Percentiles rank a stretch among this genome's conserved stretches.
These are phyloP conservation scores for Rotaria magnacalcarata DNA, from an alignment of 2,888 invertebrate genomes.

Conservation along the genomic window DNA sequence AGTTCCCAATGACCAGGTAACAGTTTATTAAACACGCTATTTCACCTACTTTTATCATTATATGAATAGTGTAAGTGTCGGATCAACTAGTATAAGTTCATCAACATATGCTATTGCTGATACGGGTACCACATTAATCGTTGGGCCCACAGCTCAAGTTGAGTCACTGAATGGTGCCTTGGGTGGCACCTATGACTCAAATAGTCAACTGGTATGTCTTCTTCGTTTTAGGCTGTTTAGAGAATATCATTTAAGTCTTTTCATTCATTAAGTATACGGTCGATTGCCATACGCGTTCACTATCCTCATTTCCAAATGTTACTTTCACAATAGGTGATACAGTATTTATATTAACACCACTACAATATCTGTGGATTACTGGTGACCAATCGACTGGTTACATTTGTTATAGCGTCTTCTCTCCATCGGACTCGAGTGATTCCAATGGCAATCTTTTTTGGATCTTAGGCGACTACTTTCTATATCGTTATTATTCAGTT, in stretches of 20 bases:
- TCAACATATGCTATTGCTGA: background rate
- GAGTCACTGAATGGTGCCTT: background rate
- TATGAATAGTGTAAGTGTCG: background rate
- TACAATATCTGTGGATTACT: background rate
- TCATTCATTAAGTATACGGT: background rate
- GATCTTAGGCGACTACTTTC: background rate
- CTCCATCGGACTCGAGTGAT: background rate
- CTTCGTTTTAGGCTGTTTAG: background rate
- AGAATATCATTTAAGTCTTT: background rate
- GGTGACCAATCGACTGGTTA: background rate
- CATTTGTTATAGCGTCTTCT: background rate
- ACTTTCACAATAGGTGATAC: background rate
- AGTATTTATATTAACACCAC: background rate
- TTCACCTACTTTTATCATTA: background rate
- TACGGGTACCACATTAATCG: background rate
- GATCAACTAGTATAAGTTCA: background rate
- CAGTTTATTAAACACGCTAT: background rate
- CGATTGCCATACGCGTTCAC: background rate
- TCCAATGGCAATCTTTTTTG: background rate
- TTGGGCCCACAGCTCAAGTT: background rate
- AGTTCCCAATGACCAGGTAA: background rate
- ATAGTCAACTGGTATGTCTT: background rate
- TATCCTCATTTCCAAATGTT: background rate
- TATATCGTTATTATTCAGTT: background rate
- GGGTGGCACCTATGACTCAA: background rate